Evolutionary conservation across 2,113 vertebrate species (phyloP), one percentile per base, ranked within the genome.

Genomic region (Sterna hirundo): DNA sequence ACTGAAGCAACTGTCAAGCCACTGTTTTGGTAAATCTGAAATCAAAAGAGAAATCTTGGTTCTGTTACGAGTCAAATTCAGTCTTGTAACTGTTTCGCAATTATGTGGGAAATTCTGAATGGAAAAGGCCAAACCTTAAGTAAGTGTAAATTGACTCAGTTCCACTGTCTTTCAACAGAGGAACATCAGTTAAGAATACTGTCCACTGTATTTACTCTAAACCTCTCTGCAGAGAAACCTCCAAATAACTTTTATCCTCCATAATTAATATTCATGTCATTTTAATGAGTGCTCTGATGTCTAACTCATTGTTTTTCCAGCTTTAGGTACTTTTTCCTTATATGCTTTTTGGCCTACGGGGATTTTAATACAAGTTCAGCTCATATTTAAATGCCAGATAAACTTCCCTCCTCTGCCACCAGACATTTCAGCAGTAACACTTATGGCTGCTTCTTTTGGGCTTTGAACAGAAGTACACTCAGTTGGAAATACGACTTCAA

Each of bases 41-140:
- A 80, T 84, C 70, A 88, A 64, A 77, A 84, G 51, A 88, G 69
- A 95, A 95, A 90, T 88, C 76, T 88, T 91, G 30, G 42, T 88
- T 92, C 64, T 94, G 82, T 61, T 72, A 57, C 2, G 5, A 96
- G 64, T 90, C 85, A 94, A 87, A 87, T 72, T 83, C 71, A 80
- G 36, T 32, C 88, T 77, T 64, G 42, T 72, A 77, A 78, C 71
- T 62, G 42, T 38, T 90, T 69, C 27, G 58, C 66, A 71, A 13
- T 85, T 61, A 58, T 11, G 10, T 36, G 46, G 46, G 26, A 80
- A 78, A 47, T 86, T 75, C 79, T 80, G 38, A 83, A 70, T 7
- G 77, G 68, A 92, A 83, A 47, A 88, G 72, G n/a, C 30, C 76
- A 93, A 87, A 62, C 23, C 46, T 68, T 26, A 42, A 44, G 22